These are phyloP conservation scores for Indri indri DNA, from an alignment of 2,113 vertebrate species.

Conservation along the genomic window DNA sequence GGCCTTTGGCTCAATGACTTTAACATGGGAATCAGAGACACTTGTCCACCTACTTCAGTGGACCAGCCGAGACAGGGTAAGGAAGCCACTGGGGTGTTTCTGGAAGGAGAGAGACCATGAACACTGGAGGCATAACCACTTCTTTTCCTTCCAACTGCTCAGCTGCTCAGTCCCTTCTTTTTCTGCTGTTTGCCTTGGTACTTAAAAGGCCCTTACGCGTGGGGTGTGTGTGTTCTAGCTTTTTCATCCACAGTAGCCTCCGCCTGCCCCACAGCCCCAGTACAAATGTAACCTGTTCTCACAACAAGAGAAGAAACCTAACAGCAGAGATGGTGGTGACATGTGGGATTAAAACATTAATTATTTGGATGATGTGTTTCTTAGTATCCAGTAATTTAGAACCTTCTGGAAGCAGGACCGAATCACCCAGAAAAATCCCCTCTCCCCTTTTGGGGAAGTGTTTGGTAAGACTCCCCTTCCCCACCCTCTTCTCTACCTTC, in stretches of 20 bases:
- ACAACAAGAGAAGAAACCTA: not conserved
- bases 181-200: not conserved
- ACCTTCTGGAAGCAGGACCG: slow-evolving; percentile 78
- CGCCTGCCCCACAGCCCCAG: not conserved
- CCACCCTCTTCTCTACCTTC: not conserved
- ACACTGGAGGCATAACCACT: too few species aligned
- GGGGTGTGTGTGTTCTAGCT: not conserved
- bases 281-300: not conserved
- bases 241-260: not conserved
- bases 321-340: slow-evolving; percentile 56
- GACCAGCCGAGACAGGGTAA: not conserved
- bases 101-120: not conserved
- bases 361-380: slow-evolving; percentile 77
- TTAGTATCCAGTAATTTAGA: slow-evolving; percentile 76
- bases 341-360: slow-evolving; percentile 78
- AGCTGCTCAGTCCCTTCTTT: not conserved
- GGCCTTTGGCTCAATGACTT: not conserved
- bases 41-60: not conserved
- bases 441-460: slow-evolving; percentile 57
- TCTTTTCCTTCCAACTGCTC: not conserved
- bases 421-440: slow-evolving; percentile 69
- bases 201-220: not conserved
- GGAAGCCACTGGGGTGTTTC: accelerated
- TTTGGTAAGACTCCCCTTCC: not conserved
- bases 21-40: not conserved